Evolutionary conservation across 2,888 invertebrate species (phyloP), one percentile per base, ranked within the genome.

Genomic region (Prosopocoilus inquinatus): DNA sequence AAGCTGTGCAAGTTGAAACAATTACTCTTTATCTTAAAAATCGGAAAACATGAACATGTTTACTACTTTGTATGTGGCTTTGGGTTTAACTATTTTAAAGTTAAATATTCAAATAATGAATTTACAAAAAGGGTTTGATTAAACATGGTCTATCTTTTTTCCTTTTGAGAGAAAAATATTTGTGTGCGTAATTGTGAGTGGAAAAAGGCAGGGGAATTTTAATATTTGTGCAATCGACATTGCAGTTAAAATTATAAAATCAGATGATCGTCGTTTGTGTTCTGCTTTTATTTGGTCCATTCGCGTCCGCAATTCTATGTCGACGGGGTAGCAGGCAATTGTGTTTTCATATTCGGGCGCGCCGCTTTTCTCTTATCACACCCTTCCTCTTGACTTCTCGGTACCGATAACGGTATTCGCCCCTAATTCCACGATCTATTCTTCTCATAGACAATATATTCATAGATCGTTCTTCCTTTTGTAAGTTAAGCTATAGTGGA

Each of bases 321-420:
- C 50, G 50, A 43, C 44, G 38, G 51, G 50, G 52, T 55, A 50
- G 47, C 47, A 53, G 47, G 50, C 60, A 58, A 58, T 60, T 60
- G 56, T 60, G 56, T 56, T 60, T 60, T 56, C 53, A 60, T 49
- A 58, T 53, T 58, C 56, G 56, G 48, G 45, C 55, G 56, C 45
- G 55, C 47, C 58, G 55, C 60, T 59, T 55, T 56, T 57, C 57
- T 54, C 64, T 66, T 66, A 66, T 66, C 66, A 57, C 49, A 47
- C 50, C 54, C 62, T 65, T 66, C 64, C 64, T 61, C 64, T 63
- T 63, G 64, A 66, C 60, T 66, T 64, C 63, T 59, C 61, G 56
- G 53, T 54, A 54, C 58, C 58, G 63, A 65, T 66, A 66, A 60
- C 58, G 59, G 62, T 62, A 64, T 64, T 64, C 60, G 59, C 60